Percentiles rank a stretch among this genome's conserved stretches.
Conservation (phyloP, 2,797 vertebrate species). For the Scolopax rusticola region DNA sequence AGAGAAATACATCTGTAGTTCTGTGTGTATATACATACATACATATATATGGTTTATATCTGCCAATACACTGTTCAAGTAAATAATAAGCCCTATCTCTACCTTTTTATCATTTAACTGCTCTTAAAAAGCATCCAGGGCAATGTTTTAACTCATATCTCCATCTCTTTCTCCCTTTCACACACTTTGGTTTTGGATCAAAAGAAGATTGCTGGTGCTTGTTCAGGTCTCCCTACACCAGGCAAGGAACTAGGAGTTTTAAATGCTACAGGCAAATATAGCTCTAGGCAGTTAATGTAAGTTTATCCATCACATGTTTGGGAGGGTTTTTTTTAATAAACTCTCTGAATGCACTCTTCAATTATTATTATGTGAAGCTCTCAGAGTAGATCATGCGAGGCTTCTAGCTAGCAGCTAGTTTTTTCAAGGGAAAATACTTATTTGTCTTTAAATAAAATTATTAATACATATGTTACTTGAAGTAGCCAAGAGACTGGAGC, state of each 20-base stretch:
- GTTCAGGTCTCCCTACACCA: neutral
- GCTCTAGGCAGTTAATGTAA: neutral
- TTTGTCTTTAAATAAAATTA: neutral
- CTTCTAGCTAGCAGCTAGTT: neutral
- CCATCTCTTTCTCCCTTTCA: neutral
- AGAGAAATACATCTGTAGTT: neutral
- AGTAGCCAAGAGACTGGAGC: neutral
- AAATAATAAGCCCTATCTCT: neutral
- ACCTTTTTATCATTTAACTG: neutral
- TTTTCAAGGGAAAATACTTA: neutral
- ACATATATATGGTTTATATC: neutral
- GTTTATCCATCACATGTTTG: neutral
- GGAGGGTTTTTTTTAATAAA: neutral
- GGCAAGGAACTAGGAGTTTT: neutral
- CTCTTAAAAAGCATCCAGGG: neutral
- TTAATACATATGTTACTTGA: neutral
- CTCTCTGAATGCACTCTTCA: neutral
- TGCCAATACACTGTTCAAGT: neutral
- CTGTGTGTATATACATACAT: fast-evolving
- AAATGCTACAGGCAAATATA: neutral
- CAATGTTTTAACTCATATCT: neutral
- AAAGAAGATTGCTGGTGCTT: neutral
- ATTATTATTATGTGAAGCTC: fast-evolving
- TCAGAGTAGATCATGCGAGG: neutral
- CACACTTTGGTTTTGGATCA: neutral